Evolutionary conservation across 1,140 invertebrate genomes (phyloP).

Genomic region (Trachelipus rathkii): DNA sequence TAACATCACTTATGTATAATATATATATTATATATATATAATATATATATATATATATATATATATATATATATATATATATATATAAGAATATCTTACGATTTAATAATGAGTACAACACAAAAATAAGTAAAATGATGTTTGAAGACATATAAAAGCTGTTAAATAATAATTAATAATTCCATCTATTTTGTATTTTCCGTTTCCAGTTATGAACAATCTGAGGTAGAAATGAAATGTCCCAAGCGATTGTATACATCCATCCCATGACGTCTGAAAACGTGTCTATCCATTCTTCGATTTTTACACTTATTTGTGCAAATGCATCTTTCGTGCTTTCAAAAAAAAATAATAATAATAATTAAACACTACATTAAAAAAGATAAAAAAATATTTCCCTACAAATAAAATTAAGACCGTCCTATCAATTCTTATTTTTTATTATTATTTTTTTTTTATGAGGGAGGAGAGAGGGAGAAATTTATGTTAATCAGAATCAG

Average conservation of each 20-base stretch:
- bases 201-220: slow-evolving; percentile 76
- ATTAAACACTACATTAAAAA: too few relatives aligned
- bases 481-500: too few relatives aligned
- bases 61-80: neutral
- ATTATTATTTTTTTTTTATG: too few relatives aligned
- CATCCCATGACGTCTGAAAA: slow-evolving; percentile 84
- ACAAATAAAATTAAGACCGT: too few relatives aligned
- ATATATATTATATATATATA: neutral
- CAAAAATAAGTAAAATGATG: neutral
- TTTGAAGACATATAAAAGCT: neutral
- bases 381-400: too few relatives aligned
- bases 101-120: neutral
- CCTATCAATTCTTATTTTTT: too few relatives aligned
- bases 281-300: slow-evolving; percentile 49
- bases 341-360: too few relatives aligned
- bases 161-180: slow-evolving; percentile 62
- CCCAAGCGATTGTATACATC: slow-evolving; percentile 97
- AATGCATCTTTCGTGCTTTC: too few relatives aligned
- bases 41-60: neutral
- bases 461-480: too few relatives aligned
- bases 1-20: too few relatives aligned
- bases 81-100: neutral
- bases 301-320: too few relatives aligned
- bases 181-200: too few relatives aligned
- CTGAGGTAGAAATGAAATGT: slow-evolving; percentile 97